These are phyloP conservation scores for Callaeas wilsoni DNA, from an alignment of 2,113 vertebrate genomes.

Conservation along the genomic window DNA sequence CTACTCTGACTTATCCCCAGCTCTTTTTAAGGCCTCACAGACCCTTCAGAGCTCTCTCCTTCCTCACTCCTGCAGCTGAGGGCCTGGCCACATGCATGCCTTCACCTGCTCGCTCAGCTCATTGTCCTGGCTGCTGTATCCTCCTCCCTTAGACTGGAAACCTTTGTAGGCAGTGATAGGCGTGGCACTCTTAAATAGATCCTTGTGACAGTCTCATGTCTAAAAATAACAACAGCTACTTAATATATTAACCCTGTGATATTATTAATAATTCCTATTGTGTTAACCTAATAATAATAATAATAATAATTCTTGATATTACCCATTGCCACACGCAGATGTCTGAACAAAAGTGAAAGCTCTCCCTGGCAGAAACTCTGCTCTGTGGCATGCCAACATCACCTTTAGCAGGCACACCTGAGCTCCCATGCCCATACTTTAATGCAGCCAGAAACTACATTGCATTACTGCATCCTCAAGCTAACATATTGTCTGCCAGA, in stretches of 20 bases:
- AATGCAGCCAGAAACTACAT: neutral
- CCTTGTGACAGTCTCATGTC: neutral
- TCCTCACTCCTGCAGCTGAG: neutral
- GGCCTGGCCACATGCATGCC: fast-evolving
- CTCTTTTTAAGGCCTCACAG: neutral
- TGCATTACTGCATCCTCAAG: neutral
- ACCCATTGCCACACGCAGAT: neutral
- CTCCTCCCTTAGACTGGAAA: neutral
- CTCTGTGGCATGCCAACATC: neutral
- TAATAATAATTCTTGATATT: neutral
- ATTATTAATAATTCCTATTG: neutral
- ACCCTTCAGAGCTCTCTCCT: neutral
- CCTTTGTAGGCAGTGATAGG: neutral
- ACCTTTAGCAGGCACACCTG: neutral
- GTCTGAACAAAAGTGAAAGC: neutral
- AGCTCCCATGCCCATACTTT: neutral
- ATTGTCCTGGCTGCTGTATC: neutral
- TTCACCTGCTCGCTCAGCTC: neutral
- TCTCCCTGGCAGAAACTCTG: neutral
- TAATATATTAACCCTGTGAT: neutral
- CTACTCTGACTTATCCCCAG: neutral
- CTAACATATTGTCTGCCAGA: neutral
- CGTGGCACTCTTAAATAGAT: neutral
- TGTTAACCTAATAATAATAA: too few relatives aligned
- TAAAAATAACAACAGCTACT: neutral